phyloP scores from a whole-genome alignment of 2,797 vertebrate species.

The Xenentodon cancila region DNA sequence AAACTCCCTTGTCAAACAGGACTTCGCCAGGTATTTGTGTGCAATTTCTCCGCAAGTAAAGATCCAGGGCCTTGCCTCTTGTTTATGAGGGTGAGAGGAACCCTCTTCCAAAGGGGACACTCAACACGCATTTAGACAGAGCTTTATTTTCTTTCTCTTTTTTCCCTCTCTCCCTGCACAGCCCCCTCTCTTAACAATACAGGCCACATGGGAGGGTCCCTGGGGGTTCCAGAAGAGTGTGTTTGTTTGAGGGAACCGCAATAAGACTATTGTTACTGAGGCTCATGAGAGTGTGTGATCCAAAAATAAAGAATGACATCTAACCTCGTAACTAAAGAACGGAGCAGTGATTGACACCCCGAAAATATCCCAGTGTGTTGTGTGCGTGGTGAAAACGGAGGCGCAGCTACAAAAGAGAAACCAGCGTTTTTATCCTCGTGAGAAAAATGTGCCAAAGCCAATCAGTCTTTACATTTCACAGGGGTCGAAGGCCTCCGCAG shows the following conservation, averaged over 20 bases:
- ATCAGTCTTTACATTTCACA: conserved; percentile 1
- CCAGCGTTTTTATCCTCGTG: conserved; percentile 32
- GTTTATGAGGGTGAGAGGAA: conserved; percentile 36
- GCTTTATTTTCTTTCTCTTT: conserved; percentile 27
- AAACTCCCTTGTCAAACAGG: not conserved
- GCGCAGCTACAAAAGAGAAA: conserved; percentile 20
- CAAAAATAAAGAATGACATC: conserved; percentile 72
- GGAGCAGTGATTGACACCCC: conserved; percentile 54
- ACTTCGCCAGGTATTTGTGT: conserved; percentile 18
- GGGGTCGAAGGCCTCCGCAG: conserved; percentile 13
- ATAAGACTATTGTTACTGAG: conserved; percentile 66
- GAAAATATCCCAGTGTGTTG: conserved; percentile 36
- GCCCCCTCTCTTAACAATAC: conserved; percentile 64
- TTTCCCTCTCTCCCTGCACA: conserved; percentile 9
- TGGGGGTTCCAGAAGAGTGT: conserved; percentile 74
- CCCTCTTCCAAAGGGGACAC: conserved; percentile 30
- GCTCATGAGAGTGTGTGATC: conserved; percentile 46
- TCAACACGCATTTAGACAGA: conserved; percentile 62
- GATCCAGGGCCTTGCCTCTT: conserved; percentile 3
- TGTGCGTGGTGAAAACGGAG: conserved; percentile 52
- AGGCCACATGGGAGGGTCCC: conserved; percentile 62
- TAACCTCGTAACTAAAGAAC: conserved; percentile 54
- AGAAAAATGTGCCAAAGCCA: conserved; percentile 44
- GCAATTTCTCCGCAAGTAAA: conserved; percentile 12
- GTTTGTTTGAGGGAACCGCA: conserved; percentile 69